Conservation (phyloP, 2,113 vertebrate species). For the Motacilla alba region DNA sequence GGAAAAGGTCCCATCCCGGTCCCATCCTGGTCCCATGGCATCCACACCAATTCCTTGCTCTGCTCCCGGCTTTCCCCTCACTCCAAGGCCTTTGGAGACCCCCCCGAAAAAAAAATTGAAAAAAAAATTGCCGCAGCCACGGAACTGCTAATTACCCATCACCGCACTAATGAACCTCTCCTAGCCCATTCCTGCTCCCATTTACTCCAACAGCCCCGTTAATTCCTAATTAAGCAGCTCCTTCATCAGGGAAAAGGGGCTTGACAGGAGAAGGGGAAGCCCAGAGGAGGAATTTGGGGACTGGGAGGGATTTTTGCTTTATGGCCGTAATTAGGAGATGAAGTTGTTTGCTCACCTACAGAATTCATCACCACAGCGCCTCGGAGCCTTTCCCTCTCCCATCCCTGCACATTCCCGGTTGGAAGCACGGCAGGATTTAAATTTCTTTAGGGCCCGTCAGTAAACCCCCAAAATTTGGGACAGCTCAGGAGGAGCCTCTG, state of each 20-base stretch:
- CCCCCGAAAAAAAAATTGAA: not conserved
- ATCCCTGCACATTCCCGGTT: not conserved
- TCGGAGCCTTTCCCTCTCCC: not conserved
- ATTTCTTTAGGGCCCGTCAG: not conserved
- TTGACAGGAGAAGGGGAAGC: not conserved
- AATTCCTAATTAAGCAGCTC: slow-evolving; percentile 49
- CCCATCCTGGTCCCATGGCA: rapidly evolving
- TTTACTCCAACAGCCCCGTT: not conserved
- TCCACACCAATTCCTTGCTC: not conserved
- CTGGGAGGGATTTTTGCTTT: not conserved
- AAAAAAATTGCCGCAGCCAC: not conserved
- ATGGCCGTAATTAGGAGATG: not conserved
- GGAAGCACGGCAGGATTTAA: not conserved
- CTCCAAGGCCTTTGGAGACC: not conserved
- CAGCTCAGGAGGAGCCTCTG: not conserved
- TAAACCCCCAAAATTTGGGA: not conserved
- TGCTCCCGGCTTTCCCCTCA: not conserved
- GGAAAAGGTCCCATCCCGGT: not conserved
- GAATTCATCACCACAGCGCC: not conserved
- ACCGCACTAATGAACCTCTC: not conserved
- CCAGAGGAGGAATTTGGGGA: not conserved
- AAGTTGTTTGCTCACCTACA: not conserved
- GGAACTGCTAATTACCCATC: not conserved
- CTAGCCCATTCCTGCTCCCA: not conserved
- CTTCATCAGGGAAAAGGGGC: not conserved